Evolutionary conservation across 2,888 invertebrate species (phyloP), one percentile per base, ranked within the genome.

Genomic region (Raillietiella orientalis): DNA sequence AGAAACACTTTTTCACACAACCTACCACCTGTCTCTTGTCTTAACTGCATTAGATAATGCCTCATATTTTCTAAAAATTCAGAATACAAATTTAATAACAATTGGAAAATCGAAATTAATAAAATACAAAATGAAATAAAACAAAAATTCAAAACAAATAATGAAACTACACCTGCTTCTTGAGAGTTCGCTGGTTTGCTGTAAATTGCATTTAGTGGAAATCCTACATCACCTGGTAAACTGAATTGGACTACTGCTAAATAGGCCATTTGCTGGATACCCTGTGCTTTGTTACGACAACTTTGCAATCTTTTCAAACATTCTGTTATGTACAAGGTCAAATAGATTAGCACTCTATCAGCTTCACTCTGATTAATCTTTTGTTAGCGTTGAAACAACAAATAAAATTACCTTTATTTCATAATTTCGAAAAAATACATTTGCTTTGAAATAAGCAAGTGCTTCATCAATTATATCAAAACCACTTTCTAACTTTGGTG

Each of bases 361-460:
- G 84, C 67, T 47, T 90, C 84, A 36, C 75, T 84, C 77, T 84
- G 49, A n/a, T n/a, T n/a, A n/a, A n/a, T n/a, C n/a, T n/a, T n/a
- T n/a, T n/a, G n/a, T n/a, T n/a, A n/a, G n/a, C n/a, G n/a, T n/a
- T n/a, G n/a, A n/a, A n/a, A n/a, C n/a, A n/a, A n/a, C n/a, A n/a
- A n/a, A n/a, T n/a, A 23, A 27, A 32, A 35, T 37, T 49, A 77
- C 79, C 62, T 90, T 90, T 31, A 96, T 84, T 56, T 96, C 93
- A 48, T 90, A 96, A 17, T 84, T 90, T 36, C 90, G 63, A 47
- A 96, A 99, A 51, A 96, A 96, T 1, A 96, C 87, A 52, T 96
- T 96, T 2, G 96, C 90, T 53, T 87, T 93, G 49, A 99, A 99
- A 47, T 64, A 96, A 41, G 71, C 72, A 17, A 99, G 56, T 27